Percentiles rank a stretch among this genome's conserved stretches.
These are phyloP conservation scores for Cistogaster globosa DNA, from an alignment of 2,888 invertebrate species.

Conservation along the genomic window DNA sequence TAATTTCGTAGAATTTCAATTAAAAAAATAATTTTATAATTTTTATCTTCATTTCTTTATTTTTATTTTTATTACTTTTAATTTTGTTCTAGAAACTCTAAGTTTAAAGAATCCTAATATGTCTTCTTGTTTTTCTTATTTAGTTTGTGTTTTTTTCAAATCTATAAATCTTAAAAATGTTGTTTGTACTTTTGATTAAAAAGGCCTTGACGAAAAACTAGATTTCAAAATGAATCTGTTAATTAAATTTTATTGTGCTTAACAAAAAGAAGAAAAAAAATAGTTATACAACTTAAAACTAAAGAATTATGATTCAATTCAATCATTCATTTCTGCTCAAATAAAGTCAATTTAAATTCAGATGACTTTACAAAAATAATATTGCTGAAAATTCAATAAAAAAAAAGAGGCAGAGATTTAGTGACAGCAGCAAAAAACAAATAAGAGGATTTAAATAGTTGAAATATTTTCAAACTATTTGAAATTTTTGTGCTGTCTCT, in stretches of 20 bases:
- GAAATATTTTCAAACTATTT: too few relatives aligned
- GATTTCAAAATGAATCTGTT: slow-evolving; percentile 38
- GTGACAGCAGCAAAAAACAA: background rate
- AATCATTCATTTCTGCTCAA: slow-evolving; percentile 46
- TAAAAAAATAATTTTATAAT: too few relatives aligned
- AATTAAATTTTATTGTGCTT: slow-evolving; percentile 54
- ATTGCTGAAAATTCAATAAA: background rate
- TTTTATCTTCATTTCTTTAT: too few relatives aligned
- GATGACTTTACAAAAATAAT: slow-evolving; percentile 55
- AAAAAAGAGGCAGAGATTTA: slow-evolving; percentile 17
- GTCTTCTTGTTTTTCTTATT: background rate
- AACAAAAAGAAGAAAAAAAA: background rate
- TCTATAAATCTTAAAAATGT: background rate
- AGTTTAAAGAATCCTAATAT: background rate
- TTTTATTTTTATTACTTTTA: too few relatives aligned
- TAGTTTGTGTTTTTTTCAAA: too few relatives aligned
- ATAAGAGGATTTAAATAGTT: background rate
- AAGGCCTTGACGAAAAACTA: slow-evolving; percentile 49
- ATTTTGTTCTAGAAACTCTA: too few relatives aligned
- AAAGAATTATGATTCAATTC: slow-evolving; percentile 49
- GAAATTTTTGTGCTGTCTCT: too few relatives aligned
- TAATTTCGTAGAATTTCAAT: too few relatives aligned
- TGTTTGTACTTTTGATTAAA: slow-evolving; percentile 16
- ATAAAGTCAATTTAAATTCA: slow-evolving; percentile 50
- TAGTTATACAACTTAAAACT: background rate